Base-by-base conservation (phyloP, 2,113 vertebrate species). In the Plecotus auritus region DNA sequence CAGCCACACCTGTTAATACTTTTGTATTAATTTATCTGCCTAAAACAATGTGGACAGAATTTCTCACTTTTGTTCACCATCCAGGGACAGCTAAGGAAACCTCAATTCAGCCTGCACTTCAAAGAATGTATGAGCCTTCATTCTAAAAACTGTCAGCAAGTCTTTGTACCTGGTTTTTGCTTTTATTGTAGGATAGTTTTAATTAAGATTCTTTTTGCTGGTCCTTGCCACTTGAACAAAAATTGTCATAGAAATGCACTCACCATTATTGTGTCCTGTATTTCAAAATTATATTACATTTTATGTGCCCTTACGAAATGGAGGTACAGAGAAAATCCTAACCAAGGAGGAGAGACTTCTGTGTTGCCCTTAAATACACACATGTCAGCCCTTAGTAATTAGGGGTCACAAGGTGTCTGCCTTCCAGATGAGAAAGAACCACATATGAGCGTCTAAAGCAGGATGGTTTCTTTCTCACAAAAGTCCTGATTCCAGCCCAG, bases 271-370 rank as follows among this genome's bases (percentile, higher is more conserved):
- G 78, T 81, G 17, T 28, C 7, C 42, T 86, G 0, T 32, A 42
- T n/a, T 83, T 96, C 35, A 42, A 87, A 97, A 69, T 76, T 85
- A 59, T 28, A 69, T 91, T 84, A 56, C 84, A 78, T 82, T 28
- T 30, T 69, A 37, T 45, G 18, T 73, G 40, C 49, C 54, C 14
- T 22, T 30, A 13, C 5, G 11, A 77, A 89, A 81, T 2, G 85
- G 30, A 87, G 47, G 10, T 59, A 66, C 22, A 96, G 42, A 83
- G 23, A 26, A 11, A 88, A 37, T 0, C 23, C 10, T 2, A 12
- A 81, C 9, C 59, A 4, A 54, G 4, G 9, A 5, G 13, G 14
- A 73, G 22, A 85, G 11, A 7, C 42, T 94, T 70, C 30, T 92
- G 4, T 4, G 6, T 76, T 35, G 22, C 18, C 35, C 16, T 66